phyloP scores from a whole-genome alignment of 2,113 vertebrate species.

The Datnioides undecimradiatus region DNA sequence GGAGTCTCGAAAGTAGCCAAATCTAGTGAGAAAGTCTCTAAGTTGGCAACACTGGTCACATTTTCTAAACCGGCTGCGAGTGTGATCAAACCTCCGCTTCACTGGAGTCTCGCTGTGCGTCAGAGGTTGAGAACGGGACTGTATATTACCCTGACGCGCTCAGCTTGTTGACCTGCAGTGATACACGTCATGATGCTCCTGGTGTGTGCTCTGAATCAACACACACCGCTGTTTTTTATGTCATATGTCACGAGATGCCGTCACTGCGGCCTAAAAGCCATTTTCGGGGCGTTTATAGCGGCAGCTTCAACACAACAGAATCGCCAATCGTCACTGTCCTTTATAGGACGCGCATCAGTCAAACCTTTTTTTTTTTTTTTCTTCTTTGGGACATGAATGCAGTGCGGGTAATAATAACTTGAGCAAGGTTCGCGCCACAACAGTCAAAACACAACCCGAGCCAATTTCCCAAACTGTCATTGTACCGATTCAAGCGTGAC shows the following conservation, averaged over 20 bases:
- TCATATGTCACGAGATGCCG: no score
- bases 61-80: no score
- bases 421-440: not conserved
- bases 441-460: constrained; percentile 31
- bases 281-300: no score
- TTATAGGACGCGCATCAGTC: not conserved
- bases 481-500: constrained; percentile 28
- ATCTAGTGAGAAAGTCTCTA: no score
- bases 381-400: not conserved
- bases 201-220: not conserved
- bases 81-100: no score
- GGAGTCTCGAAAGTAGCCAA: not conserved
- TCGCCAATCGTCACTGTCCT: not conserved
- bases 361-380: no score
- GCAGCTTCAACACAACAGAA: not conserved
- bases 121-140: not conserved
- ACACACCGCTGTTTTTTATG: not conserved
- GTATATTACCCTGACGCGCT: no score
- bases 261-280: no score
- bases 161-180: not conserved
- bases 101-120: not conserved
- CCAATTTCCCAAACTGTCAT: constrained; percentile 50
- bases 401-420: constrained; percentile 31
- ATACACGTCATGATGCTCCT: not conserved
- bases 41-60: no score